Evolutionary conservation across 2,888 invertebrate species (phyloP).

Genomic region (Drosophila lacicola): DNA sequence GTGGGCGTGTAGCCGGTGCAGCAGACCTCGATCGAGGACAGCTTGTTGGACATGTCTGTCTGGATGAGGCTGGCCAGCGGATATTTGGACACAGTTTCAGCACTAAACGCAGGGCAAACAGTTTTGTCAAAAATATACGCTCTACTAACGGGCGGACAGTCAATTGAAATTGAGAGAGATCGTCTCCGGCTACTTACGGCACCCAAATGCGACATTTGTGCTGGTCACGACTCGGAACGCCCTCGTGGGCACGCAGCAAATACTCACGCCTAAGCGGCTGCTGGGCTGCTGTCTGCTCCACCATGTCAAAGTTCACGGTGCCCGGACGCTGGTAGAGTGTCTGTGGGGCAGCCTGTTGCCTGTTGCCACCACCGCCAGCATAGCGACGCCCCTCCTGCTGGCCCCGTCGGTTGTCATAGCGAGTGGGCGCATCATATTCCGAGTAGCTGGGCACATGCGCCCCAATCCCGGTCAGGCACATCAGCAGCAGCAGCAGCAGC

Average conservation of each 20-base stretch:
- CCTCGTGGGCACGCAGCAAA: slow-evolving; percentile 47
- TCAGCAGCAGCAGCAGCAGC: slow-evolving; percentile 1
- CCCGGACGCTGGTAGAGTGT: slow-evolving; percentile 42
- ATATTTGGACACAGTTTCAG: slow-evolving; percentile 76
- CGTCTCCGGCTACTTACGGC: slow-evolving; percentile 76
- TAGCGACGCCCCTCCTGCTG: slow-evolving; percentile 28
- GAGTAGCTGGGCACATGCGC: slow-evolving; percentile 36
- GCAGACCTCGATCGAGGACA: slow-evolving; percentile 89
- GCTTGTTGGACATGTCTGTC: slow-evolving; percentile 85
- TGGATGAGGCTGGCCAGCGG: slow-evolving; percentile 65
- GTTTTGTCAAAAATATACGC: not conserved
- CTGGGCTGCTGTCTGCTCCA: slow-evolving; percentile 4
- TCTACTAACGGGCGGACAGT: no score
- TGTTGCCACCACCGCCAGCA: slow-evolving; percentile 10
- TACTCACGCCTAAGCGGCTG: slow-evolving; percentile 43
- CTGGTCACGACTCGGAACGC: slow-evolving; percentile 27
- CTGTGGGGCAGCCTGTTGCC: slow-evolving; percentile 30
- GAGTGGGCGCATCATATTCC: slow-evolving; percentile 54
- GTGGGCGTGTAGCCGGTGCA: slow-evolving; percentile 88
- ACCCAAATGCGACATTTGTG: slow-evolving; percentile 81
- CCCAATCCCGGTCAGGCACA: slow-evolving; percentile 19
- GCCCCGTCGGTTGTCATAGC: slow-evolving; percentile 29
- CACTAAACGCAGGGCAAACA: slow-evolving; percentile 46
- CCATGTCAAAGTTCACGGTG: slow-evolving; percentile 19
- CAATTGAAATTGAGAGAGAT: not conserved